phyloP scores from a whole-genome alignment of 2,888 invertebrate genomes.

The Rhimphoctona megacephalus region DNA sequence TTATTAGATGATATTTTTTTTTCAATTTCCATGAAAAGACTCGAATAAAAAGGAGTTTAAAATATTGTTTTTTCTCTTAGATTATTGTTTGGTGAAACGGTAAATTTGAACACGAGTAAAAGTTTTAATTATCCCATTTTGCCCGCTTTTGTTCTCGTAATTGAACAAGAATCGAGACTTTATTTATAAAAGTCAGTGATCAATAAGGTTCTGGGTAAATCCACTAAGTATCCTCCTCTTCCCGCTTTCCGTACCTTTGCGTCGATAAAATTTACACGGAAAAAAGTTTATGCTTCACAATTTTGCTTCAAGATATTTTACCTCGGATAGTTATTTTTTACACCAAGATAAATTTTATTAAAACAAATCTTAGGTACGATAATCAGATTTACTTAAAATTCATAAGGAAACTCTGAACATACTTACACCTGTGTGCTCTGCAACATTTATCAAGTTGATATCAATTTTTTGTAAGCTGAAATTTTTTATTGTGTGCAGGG shows the following conservation, averaged over 20 bases:
- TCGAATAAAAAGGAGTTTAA: not conserved
- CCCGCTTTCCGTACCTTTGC: slow-evolving; percentile 20
- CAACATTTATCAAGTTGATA: slow-evolving; percentile 11
- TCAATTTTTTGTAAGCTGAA: not conserved
- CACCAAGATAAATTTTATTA: slow-evolving; percentile 8
- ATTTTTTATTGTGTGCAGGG: not conserved
- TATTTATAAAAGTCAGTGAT: slow-evolving; percentile 59
- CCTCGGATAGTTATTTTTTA: not conserved
- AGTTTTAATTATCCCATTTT: slow-evolving; percentile 31
- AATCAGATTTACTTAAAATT: slow-evolving; percentile 49
- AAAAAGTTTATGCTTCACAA: slow-evolving; percentile 49
- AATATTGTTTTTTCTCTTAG: slow-evolving; percentile 4
- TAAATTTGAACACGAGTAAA: slow-evolving; percentile 48
- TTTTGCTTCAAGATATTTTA: slow-evolving; percentile 46
- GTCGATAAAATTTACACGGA: slow-evolving; percentile 54
- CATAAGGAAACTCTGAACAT: slow-evolving; percentile 25
- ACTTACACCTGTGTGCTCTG: not conserved
- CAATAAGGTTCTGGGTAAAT: slow-evolving; percentile 35
- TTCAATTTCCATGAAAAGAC: not conserved
- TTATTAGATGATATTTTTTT: not conserved
- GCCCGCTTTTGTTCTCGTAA: slow-evolving; percentile 43
- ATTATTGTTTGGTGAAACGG: slow-evolving; percentile 11
- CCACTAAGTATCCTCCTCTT: slow-evolving; percentile 6
- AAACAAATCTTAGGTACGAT: slow-evolving; percentile 33
- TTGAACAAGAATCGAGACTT: slow-evolving; percentile 38